Evolutionary conservation across 1,140 invertebrate genomes (phyloP), one percentile per base, ranked within the genome.

Genomic region (Lineus longissimus): DNA sequence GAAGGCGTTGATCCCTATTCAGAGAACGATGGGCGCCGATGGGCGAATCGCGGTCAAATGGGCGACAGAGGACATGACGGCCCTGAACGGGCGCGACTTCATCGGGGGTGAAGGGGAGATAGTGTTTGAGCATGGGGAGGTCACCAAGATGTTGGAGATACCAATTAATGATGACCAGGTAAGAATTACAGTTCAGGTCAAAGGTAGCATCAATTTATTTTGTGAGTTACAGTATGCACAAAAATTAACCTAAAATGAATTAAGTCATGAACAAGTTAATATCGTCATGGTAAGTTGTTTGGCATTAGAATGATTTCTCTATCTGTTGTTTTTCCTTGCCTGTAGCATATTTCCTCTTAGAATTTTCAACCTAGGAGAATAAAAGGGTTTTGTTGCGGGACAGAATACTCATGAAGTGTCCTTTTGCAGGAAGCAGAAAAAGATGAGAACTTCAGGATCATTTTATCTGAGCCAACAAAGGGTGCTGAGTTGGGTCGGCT

Each of bases 401-500:
- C n/a, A n/a, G n/a, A 36, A 36, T 36, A 15, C 6, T 36, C 33
- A 7, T 36, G 33, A 36, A 4, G 33, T 15, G 36, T 60, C 31
- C 31, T 30, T 59, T 72, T 67, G 25, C 43, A 79, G 78, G 81
- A 85, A 36, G 83, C 85, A 22, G 87, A 88, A 72, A 88, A 88
- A 76, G 87, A 88, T 72, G 87, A 88, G 75, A 84, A 85, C 69
- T 88, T 88, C 76, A 86, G 88, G 73, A 72, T 88, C n/a, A 82
- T 84, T 68, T 69, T 88, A 1, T 82, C 80, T 65, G 82, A 84
- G n/a, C 76, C 84, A 0, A 79, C 79, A 36, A 83, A 82, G 25
- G 87, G 87, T 17, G 86, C 86, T 7, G 83, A 79, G 64, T 68
- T 88, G 7, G 87, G 87, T 23, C 81, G 83, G 61, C 77, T 85